Evolutionary conservation across 2,888 invertebrate genomes (phyloP), one percentile per base, ranked within the genome.

Genomic region (Allacma fusca): DNA sequence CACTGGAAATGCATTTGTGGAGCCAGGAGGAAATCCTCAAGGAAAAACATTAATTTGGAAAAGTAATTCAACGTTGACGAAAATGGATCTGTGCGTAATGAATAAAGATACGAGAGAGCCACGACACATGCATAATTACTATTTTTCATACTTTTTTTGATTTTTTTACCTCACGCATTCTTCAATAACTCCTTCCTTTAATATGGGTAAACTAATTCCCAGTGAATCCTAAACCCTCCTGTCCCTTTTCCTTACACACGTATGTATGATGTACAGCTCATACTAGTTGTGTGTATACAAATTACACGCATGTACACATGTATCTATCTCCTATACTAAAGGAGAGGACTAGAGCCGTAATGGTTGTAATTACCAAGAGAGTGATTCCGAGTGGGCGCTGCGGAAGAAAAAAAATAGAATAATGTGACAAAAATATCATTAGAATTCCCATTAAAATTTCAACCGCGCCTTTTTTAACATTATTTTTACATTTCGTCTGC

Each of bases 391-490:
- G 50, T 50, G 50, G 50, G 50, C 50, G 50, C 50, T n/a, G 2
- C 19, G 50, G 16, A 2, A 13, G n/a, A 2, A 50, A 50, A 16
- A 4, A 16, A 50, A 4, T 1, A 50, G 2, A 50, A 50, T 50
- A 50, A 50, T 50, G 50, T 50, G 50, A 50, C 50, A 50, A 50
- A 50, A 50, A n/a, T 50, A 50, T 50, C 50, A 50, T 50, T 50
- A 50, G 50, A 50, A 50, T 50, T 50, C 50, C 50, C 50, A 50
- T 50, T 50, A 5, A 50, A 50, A 50, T 50, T 40, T 50, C 50
- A 16, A 12, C 50, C 50, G 9, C 50, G 19, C 50, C 50, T 50
- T 50, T 50, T 50, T n/a, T 16, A 50, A 50, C 40, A 40, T 40
- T 13, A 40, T 40, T 40, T 40, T 40, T 40, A 40, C 40, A 40